Base-by-base conservation (phyloP, 2,113 vertebrate species). In the Onychostruthus taczanowskii region DNA sequence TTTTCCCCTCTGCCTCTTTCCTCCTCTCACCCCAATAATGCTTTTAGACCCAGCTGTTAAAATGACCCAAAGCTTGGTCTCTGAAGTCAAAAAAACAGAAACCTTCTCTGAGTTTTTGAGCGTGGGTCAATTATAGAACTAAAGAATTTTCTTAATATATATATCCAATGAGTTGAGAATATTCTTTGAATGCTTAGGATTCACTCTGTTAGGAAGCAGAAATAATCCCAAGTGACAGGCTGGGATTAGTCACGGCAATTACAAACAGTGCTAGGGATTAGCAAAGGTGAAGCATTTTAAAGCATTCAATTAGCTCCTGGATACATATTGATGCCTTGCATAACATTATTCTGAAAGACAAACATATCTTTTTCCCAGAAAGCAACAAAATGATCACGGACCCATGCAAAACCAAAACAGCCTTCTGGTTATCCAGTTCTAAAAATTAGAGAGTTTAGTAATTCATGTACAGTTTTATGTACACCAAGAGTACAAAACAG, bases 231-330 rank as follows among this genome's bases (percentile, higher is more conserved):
- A 84, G 46, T 85, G 89, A 93, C 74, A 87, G 43, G 7, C 70
- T 87, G 50, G 75, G 88, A 93, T 93, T 92, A 93, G 90, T 94
- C 93, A 95, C 1, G 2, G 74, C 84, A 94, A 62, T 87, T 91
- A 70, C 62, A 79, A 78, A 72, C 52, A 84, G 13, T 89, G 43
- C 39, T 70, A 44, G 43, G 78, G 75, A 94, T 95, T 95, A 95
- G 41, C 33, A 78, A 78, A 94, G 53, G 89, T 93, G 81, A 93
- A 91, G 14, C 49, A 76, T 73, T 94, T 84, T 62, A 82, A 85
- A 95, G 55, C 67, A 73, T 78, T 92, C 64, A 70, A 3, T 92
- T 8, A 1, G 18, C 56, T 88, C 67, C 21, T 90, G 33, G 70
- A 43, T 21, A 35, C 19, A 59, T 87, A 80, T 13, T 76, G 49